Evolutionary conservation across 2,113 vertebrate species (phyloP).

Genomic region (Sceloporus tristichus): DNA sequence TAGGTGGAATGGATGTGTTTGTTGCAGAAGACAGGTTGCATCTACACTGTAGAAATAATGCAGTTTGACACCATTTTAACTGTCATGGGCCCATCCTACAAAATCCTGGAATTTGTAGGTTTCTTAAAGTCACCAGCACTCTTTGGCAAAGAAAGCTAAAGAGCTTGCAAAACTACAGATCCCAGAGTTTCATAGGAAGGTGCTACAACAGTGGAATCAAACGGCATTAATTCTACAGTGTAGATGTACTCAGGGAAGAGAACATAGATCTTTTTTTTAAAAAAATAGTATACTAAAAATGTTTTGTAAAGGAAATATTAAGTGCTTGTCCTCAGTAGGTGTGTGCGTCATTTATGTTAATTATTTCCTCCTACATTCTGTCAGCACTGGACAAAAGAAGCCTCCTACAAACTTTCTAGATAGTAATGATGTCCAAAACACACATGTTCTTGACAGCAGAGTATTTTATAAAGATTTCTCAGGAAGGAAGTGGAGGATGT

Average conservation of each 20-base stretch:
- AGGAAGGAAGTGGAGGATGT: background rate
- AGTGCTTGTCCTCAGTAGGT: background rate
- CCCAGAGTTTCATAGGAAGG: no score
- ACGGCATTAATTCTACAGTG: no score
- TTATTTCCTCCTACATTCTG: background rate
- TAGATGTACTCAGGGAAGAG: background rate
- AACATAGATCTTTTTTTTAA: background rate
- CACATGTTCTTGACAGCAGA: background rate
- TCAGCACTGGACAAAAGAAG: background rate
- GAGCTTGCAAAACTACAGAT: no score
- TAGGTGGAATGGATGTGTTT: no score
- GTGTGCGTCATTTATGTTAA: conserved; percentile 10
- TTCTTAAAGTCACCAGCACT: no score
- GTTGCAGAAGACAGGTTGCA: no score
- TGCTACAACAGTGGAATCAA: no score
- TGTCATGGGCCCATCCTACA: no score
- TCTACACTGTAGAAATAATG: no score
- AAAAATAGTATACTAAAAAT: background rate
- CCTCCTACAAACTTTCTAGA: background rate
- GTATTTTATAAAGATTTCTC: background rate
- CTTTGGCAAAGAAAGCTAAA: no score
- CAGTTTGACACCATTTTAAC: no score
- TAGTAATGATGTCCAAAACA: background rate
- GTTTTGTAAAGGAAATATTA: conserved; percentile 8
- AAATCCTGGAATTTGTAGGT: no score